phyloP scores from a whole-genome alignment of 2,797 vertebrate genomes.

The Neopelma chrysocephalum region DNA sequence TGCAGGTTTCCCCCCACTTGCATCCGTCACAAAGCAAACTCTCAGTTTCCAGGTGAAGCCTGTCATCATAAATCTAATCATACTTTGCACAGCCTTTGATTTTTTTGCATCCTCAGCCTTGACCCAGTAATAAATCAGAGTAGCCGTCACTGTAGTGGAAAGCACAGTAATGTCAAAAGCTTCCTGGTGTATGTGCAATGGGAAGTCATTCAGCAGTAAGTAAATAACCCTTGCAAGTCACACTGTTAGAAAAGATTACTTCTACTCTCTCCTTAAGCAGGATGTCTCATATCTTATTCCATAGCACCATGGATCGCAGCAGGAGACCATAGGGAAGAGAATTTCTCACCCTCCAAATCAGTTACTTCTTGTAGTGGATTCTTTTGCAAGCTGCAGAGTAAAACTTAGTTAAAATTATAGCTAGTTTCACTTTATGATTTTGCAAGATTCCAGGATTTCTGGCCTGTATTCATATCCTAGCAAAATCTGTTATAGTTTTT shows the following conservation, averaged over 20 bases:
- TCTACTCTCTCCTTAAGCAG: not conserved
- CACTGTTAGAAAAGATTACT: not conserved
- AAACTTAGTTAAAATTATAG: not conserved
- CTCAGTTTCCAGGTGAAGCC: constrained; percentile 12
- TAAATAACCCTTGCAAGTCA: constrained; percentile 9
- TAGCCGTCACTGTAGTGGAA: not conserved
- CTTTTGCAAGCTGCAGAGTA: not conserved
- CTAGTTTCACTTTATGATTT: not conserved
- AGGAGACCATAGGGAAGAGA: not conserved
- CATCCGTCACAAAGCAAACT: not conserved
- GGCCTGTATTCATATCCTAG: not conserved
- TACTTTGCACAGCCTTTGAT: not conserved
- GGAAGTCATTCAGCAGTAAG: constrained; percentile 55
- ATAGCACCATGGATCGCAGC: not conserved
- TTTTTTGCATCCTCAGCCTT: constrained; percentile 11
- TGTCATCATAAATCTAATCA: constrained; percentile 20
- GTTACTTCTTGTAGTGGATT: not conserved
- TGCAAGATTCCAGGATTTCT: not conserved
- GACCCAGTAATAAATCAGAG: constrained; percentile 33
- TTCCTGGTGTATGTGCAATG: constrained; percentile 43
- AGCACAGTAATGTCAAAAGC: constrained; percentile 30
- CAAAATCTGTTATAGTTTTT: not conserved
- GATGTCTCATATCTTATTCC: not conserved
- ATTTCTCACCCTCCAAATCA: not conserved
- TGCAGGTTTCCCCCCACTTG: rapidly evolving